Conservation (phyloP, 2,113 vertebrate species). For the Callopanchax toddi region DNA sequence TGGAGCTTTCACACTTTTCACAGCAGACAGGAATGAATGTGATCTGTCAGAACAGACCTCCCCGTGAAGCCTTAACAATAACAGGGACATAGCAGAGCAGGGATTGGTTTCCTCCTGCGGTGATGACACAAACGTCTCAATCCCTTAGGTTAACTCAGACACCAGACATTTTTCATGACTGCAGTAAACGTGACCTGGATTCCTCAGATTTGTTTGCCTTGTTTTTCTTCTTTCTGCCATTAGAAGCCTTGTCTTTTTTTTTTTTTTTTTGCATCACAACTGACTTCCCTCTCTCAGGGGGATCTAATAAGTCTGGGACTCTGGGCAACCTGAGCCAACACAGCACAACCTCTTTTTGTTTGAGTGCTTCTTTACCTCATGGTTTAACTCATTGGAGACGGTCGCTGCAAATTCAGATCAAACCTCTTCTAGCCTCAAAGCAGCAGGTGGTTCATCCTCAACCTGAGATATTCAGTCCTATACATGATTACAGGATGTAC, state of each 20-base stretch:
- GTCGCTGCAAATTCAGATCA: too few relatives aligned
- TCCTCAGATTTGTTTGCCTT: slow-evolving; percentile 82
- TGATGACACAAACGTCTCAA: slow-evolving; percentile 24
- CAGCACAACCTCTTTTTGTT: slow-evolving; percentile 60
- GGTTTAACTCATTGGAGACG: slow-evolving; percentile 12
- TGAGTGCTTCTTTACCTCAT: slow-evolving; percentile 60
- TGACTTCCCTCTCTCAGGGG: slow-evolving; percentile 13
- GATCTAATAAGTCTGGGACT: too few relatives aligned
- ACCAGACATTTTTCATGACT: slow-evolving; percentile 82
- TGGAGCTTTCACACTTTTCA: background rate
- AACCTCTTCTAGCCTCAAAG: too few relatives aligned
- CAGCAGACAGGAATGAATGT: background rate
- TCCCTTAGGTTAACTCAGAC: slow-evolving; percentile 58
- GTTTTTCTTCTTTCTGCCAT: slow-evolving; percentile 71
- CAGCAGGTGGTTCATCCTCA: too few relatives aligned
- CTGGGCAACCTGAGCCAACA: slow-evolving; percentile 40
- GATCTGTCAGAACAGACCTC: background rate
- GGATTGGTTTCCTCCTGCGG: slow-evolving; percentile 39
- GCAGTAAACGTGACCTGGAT: slow-evolving; percentile 86
- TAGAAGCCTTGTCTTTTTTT: slow-evolving; percentile 20
- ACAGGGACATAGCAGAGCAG: slow-evolving; percentile 27
- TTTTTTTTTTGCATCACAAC: slow-evolving; percentile 38
- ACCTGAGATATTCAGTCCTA: too few relatives aligned
- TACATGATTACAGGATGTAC: too few relatives aligned
- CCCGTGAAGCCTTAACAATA: slow-evolving; percentile 34